Evolutionary conservation across 2,797 vertebrate species (phyloP), one percentile per base, ranked within the genome.

Genomic region (Potorous gilbertii): DNA sequence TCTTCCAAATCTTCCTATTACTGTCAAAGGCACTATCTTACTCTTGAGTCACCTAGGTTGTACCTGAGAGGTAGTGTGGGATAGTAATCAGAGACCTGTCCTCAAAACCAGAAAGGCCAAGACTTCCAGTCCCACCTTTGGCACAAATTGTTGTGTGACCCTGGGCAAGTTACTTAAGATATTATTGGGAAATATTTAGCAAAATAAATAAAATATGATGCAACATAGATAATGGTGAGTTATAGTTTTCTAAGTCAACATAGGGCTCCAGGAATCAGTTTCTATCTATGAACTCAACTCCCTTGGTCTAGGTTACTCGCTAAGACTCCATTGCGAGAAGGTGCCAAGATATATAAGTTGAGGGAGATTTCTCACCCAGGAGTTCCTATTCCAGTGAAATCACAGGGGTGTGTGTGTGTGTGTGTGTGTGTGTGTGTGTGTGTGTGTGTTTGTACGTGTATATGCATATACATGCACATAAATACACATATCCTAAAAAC

Each of bases 401-500:
- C 54, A 52, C 66, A 62, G 13, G 28, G 50, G 29, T 55, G 12
- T 57, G 21, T 54, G n/a, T 34, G 34, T 31, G 54, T 50, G 14
- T 28, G 10, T 28, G 4, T 29, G 13, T 27, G 1, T 11, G 6
- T 29, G n/a, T 34, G 56, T 13, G 21, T 27, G 6, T 27, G 2
- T 31, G 1, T 81, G 5, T n/a, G 3, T 56, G 34, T 13, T 54
- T 0, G 12, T 57, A 13, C n/a, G 14, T 34, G 29, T 9, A 18
- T 54, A 34, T 34, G 34, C 4, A 34, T 34, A 90, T 54, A n/a
- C 27, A 28, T 57, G 34, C 40, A 0, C 2, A 57, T 28, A 28
- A n/a, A 16, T 59, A 90, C 50, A 28, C 46, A 55, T 94, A 87
- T 46, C 55, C 9, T 62, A 96, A 94, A 95, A 31, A 91, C 96